These are phyloP conservation scores for Piscicola geometra DNA, from an alignment of 2,888 invertebrate species.

Conservation along the genomic window DNA sequence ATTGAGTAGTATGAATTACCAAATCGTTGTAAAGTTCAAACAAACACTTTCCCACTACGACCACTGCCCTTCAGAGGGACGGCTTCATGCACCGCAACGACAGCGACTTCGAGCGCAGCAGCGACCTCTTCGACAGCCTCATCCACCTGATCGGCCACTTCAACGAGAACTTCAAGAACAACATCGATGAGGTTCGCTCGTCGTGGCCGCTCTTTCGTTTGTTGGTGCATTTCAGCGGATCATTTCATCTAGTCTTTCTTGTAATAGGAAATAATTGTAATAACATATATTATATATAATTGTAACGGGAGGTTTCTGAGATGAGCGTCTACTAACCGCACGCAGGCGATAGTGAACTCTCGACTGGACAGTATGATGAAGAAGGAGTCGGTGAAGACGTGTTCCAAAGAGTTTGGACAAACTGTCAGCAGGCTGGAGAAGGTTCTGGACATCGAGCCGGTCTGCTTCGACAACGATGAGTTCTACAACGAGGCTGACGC, in stretches of 20 bases:
- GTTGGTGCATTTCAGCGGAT: neutral
- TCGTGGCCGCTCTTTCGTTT: neutral
- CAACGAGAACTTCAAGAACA: slow-evolving; percentile 13
- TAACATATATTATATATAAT: no score
- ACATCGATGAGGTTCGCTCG: slow-evolving; percentile 14
- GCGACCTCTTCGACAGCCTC: slow-evolving; percentile 1
- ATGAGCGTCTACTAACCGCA: no score
- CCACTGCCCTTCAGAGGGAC: slow-evolving; percentile 27
- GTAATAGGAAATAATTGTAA: no score
- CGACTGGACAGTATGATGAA: neutral
- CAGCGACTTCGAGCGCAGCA: slow-evolving; percentile 16
- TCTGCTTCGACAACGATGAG: neutral
- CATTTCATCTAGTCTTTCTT: no score
- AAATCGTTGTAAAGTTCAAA: no score
- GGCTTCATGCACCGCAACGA: slow-evolving; percentile 31
- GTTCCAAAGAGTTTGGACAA: neutral
- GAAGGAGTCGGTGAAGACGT: neutral
- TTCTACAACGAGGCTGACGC: neutral
- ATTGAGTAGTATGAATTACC: no score
- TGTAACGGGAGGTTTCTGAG: no score
- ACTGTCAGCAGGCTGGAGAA: neutral
- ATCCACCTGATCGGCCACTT: slow-evolving; percentile 1
- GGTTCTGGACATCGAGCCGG: neutral
- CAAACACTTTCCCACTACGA: no score
- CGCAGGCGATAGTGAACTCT: neutral